Evolutionary conservation across 2,888 invertebrate genomes (phyloP), one percentile per base, ranked within the genome.

Genomic region (Heliconius hortense): DNA sequence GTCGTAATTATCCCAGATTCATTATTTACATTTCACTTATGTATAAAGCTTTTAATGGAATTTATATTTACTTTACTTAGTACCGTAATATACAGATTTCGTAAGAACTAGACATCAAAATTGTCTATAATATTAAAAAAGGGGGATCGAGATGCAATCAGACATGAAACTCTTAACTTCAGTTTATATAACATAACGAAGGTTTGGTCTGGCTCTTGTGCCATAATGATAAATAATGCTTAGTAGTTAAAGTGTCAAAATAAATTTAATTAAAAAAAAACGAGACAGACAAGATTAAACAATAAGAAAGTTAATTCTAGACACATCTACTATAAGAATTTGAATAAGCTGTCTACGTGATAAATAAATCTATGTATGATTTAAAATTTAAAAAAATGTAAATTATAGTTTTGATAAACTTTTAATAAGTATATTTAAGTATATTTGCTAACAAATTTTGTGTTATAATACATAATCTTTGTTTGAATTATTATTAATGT

Each of bases 1-100:
- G 93, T 94, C 93, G 93, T 94, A 94, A 90, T 91, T 92, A 94
- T 94, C 93, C 93, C 93, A 89, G 90, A 87, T 91, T 92, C 87
- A 86, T 74, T 91, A 90, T 92, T 76, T 93, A 93, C 92, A 93
- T 86, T 87, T 56, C 85, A 79, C 87, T 91, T 90, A 90, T 80
- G 85, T 83, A 84, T 84, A 92, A 92, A 91, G 90, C 91, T 90
- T 90, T 81, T 90, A 86, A 88, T 84, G 87, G 84, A 87, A 88
- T 84, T 88, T 88, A 89, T 83, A 81, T 82, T 79, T 82, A 74
- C 21, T 67, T 35, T 24, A 39, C 15, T 24, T 39, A 24, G 13
- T 35, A 39, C 24, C 21, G n/a, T n/a, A n/a, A 31, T 31, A 31
- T 56, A 56, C 15, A 35, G 31, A 31, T 31, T 39, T 39, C 39